Base-by-base conservation (phyloP, 2,797 vertebrate species). In the Lerista edwardsae region DNA sequence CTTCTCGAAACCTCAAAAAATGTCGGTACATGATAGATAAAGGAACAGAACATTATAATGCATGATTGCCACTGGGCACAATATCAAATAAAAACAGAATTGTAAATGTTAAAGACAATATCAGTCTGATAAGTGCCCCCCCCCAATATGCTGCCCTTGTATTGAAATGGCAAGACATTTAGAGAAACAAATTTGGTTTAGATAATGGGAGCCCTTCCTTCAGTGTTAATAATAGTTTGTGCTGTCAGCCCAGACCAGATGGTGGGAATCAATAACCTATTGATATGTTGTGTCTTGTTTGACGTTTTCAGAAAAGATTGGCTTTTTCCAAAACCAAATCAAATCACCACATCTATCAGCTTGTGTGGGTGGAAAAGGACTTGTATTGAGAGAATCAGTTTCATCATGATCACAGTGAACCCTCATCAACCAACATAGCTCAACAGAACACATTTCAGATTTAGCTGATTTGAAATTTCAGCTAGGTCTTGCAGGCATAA, bases 141-240 rank as follows among this genome's bases (percentile, higher is more conserved):
- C 51, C 51, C 15, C 51, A 2, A 2, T 11, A 68, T 51, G 65
- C 65, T 69, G 61, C 59, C 41, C 59, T 77, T 67, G 34, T 31
- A 57, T 12, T 69, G 75, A 84, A 84, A 84, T 84, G 75, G 74
- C 75, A 84, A 84, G 75, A 23, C 36, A 59, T n/a, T 80, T 85
- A 85, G 72, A 79, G 44, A 85, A 80, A 29, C 25, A 75, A 85
- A 85, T 75, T 47, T 41, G 51, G 44, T 80, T 80, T 79, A 73
- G 77, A 25, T 23, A 84, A 79, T 73, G 61, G 61, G 72, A 65
- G 31, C 57, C 29, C 65, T 80, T 85, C 75, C 21, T 75, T 80
- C 71, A 34, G 71, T 39, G 61, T 47, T 80, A 39, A 44, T 80
- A 39, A 44, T 10, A 25, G 1, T 44, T 23, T 80, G 34, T 19